Evolutionary conservation across 1,140 invertebrate species (phyloP), one percentile per base, ranked within the genome.

Genomic region (Drosophila nebulosa): DNA sequence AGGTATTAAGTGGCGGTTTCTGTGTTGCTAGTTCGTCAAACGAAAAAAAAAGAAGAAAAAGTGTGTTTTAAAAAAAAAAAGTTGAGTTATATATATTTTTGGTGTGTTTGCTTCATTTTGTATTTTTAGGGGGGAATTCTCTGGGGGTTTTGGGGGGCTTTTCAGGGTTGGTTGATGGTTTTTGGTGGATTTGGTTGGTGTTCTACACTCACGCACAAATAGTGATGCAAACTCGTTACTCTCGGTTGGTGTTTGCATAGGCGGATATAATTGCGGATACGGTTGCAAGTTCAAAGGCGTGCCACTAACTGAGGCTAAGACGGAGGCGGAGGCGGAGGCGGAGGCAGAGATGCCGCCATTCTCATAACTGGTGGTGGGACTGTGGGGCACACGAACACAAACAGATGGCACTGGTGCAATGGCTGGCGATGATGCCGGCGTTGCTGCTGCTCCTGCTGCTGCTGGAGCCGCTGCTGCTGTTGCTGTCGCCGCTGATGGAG

Each of bases 331-430:
- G 53, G 69, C 64, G 1, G 35, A 36, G 55, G 70, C 65, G 71
- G 53, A 50, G 71, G 42, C 46, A 52, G 52, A 52, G 69, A 60
- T 53, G 35, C 55, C 74, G 56, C 76, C 81, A 68, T 77, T 86
- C 52, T 91, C 90, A 60, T 86, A 77, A 74, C 78, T 91, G 39
- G 16, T 46, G 59, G 39, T 46, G 62, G 90, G 90, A 83, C 86
- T 91, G 74, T 91, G 91, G 64, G 91, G 91, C 78, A 91, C 91
- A 90, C 90, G 90, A 67, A 91, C 90, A 91, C 91, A 91, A 74
- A 91, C 91, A 74, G 91, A 91, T 72, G 91, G 91, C 80, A 91
- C 90, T 72, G 91, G 89, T 76, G 86, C 86, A 79, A 73, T 73
- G 24, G 77, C 70, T 59, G 70, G 60, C 59, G 63, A 57, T 42